phyloP scores from a whole-genome alignment of 2,113 vertebrate species.

The Dicaeum eximium region DNA sequence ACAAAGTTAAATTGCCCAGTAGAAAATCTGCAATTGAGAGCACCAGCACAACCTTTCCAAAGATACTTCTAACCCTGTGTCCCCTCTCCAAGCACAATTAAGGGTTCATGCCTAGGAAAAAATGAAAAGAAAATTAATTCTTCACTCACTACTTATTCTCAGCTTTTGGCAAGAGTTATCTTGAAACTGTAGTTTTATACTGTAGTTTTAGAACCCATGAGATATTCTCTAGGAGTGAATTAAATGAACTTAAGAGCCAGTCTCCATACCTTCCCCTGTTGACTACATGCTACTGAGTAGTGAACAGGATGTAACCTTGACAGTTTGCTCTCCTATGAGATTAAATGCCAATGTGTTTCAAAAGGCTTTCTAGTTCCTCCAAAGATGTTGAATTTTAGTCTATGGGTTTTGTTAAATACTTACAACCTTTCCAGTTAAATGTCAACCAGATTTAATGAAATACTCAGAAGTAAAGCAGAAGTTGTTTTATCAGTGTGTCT shows the following conservation, averaged over 20 bases:
- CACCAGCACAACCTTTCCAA: background rate
- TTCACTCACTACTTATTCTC: background rate
- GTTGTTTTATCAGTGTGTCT: background rate
- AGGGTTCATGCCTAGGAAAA: background rate
- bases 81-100: background rate
- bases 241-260: background rate
- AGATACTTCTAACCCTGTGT: background rate
- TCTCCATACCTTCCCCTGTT: background rate
- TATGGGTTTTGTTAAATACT: background rate
- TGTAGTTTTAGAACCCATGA: background rate
- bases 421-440: background rate
- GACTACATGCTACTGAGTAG: background rate
- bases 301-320: background rate
- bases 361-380: background rate
- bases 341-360: background rate
- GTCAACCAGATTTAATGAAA: background rate
- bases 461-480: background rate
- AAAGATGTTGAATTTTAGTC: background rate
- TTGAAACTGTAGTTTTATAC: no score
- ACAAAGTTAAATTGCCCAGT: background rate
- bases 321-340: background rate
- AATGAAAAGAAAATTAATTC: background rate
- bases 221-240: background rate
- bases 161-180: background rate
- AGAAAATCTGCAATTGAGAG: background rate